A percentile compares a stretch with the other conserved stretches of the same genome.
phyloP scores from a whole-genome alignment of 2,113 vertebrate genomes.

The Pavo muticus region DNA sequence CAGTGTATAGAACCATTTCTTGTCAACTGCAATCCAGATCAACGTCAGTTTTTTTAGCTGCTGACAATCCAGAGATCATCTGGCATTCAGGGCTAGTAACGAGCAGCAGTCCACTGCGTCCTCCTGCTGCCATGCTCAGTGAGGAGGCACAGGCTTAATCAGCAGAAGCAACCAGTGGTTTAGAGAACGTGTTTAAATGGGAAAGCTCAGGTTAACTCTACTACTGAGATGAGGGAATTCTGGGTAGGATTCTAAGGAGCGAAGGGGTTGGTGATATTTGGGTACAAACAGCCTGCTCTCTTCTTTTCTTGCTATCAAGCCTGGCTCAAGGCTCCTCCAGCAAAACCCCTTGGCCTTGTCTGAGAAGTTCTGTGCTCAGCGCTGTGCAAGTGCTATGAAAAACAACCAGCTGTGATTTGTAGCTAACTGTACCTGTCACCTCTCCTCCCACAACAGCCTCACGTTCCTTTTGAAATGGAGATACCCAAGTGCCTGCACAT shows the following conservation, averaged over 20 bases:
- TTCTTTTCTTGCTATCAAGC: background rate
- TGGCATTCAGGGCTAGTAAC: background rate
- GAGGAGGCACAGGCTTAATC: background rate
- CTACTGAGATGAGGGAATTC: background rate
- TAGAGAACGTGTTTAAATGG: background rate
- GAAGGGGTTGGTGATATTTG: background rate
- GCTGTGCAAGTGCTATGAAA: background rate
- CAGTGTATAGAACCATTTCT: background rate
- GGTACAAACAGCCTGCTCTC: background rate
- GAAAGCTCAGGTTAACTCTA: conserved; percentile 9
- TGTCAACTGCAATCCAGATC: background rate
- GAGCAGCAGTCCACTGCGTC: rapidly evolving
- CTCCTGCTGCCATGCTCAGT: background rate
- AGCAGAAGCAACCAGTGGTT: conserved; percentile 1
- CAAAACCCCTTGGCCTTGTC: background rate
- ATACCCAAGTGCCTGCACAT: background rate
- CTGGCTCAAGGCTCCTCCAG: background rate
- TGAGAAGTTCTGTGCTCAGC: background rate
- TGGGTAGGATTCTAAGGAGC: conserved; percentile 7
- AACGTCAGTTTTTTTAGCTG: background rate
- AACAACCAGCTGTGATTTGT: background rate
- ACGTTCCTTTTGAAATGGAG: background rate
- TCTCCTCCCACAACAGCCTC: background rate
- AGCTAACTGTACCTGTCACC: background rate
- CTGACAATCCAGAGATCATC: conserved; percentile 2